Evolutionary conservation across 2,797 vertebrate species (phyloP).

Genomic region (Otolemur crassicaudatus): DNA sequence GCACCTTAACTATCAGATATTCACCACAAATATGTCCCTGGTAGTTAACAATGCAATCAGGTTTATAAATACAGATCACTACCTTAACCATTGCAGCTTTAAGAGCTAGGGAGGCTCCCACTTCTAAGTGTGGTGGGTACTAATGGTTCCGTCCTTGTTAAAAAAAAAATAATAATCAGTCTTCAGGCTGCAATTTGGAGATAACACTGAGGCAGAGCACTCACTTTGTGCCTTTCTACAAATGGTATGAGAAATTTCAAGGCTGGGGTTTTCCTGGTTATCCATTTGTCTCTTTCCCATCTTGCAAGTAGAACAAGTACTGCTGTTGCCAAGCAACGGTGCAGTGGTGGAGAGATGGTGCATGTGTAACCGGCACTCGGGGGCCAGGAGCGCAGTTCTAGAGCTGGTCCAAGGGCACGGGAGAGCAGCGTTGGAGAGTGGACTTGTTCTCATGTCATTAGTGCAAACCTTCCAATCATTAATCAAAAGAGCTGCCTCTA

Average conservation of each 20-base stretch:
- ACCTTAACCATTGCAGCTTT: not conserved
- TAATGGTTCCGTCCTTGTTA: constrained; percentile 75
- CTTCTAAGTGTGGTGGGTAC: constrained; percentile 41
- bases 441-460: not conserved
- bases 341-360: constrained; percentile 56
- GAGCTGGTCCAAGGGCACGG: constrained; percentile 35
- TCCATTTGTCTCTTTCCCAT: constrained; percentile 83
- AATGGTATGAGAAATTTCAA: constrained; percentile 83
- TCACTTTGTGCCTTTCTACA: constrained; percentile 78
- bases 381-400: constrained; percentile 29
- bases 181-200: constrained; percentile 82
- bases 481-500: constrained; percentile 58
- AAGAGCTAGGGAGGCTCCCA: not conserved
- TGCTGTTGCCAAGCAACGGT: constrained; percentile 87
- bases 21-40: not conserved
- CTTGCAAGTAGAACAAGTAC: constrained; percentile 75
- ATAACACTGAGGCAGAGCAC: constrained; percentile 67
- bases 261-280: constrained; percentile 78
- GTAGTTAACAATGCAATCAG: constrained; percentile 5
- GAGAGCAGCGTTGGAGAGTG: constrained; percentile 50
- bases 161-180: constrained; percentile 68
- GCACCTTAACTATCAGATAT: constrained; percentile 27
- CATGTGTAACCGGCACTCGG: constrained; percentile 48
- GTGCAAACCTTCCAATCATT: constrained; percentile 68
- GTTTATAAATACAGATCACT: constrained; percentile 34